Evolutionary conservation across 2,113 vertebrate species (phyloP), one percentile per base, ranked within the genome.

Genomic region (Leptobrachium ailaonicum): DNA sequence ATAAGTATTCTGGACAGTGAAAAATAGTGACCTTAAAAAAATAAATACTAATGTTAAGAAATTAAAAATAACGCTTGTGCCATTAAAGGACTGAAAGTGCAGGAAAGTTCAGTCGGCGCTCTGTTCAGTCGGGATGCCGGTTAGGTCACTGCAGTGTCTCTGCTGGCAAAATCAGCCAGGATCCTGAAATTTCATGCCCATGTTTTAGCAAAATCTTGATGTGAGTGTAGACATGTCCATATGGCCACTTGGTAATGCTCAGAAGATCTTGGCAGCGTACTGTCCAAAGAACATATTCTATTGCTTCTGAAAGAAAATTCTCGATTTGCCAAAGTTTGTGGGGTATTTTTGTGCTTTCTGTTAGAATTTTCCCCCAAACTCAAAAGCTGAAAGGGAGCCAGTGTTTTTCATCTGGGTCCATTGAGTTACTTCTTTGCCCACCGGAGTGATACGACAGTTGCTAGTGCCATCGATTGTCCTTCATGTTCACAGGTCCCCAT

Each of bases 401-500:
- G 8, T 8, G 8, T 5, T 50, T 50, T 50, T 4, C 8, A 4
- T 50, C 47, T 50, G 47, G 47, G 8, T 4, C 8, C 47, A 8
- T 4, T 50, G 47, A 50, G 47, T 50, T 4, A 5, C 47, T 50
- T 50, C 47, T 5, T 50, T 50, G 8, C 47, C 47, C 47, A 50
- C 47, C 47, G 47, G 8, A 50, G 47, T 50, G 4, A 4, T 5
- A 50, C 4, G 47, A 50, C 47, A 8, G 8, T 50, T 8, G 8
- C 47, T 50, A 50, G 47, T 50, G 4, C 8, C 47, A 50, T 50
- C 47, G 4, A 8, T 8, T 5, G 42, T 20, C 62, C 71, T 80
- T 80, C 77, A 80, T 73, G 79, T 75, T 90, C 91, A 99, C 47
- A 97, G 92, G 76, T 98, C 97, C 77, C 98, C 97, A 2, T 98